Evolutionary conservation across 2,888 invertebrate genomes (phyloP).

Genomic region (Oasisia sp.): DNA sequence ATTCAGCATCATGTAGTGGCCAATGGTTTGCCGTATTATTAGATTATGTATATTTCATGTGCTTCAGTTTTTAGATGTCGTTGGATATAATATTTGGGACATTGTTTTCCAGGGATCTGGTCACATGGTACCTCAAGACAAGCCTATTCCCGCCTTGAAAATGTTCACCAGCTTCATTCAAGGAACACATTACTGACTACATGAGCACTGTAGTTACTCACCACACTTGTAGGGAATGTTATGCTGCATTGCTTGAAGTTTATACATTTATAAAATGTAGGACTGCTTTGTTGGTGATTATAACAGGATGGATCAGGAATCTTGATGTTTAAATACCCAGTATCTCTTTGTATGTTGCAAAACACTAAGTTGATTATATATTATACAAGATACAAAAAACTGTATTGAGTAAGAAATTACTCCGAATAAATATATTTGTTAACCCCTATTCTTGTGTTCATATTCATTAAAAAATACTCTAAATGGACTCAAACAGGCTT

Average conservation of each 20-base stretch:
- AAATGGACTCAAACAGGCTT: too few species aligned
- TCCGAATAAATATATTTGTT: background rate
- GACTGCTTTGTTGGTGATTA: background rate
- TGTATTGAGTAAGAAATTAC: background rate
- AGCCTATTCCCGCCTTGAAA: slow-evolving; percentile 58
- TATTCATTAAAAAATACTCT: background rate
- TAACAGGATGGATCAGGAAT: background rate
- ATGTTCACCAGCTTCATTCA: slow-evolving; percentile 60
- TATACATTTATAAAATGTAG: background rate
- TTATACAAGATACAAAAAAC: background rate
- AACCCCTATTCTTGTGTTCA: background rate
- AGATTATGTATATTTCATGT: background rate
- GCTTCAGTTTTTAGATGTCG: background rate
- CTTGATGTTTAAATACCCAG: background rate
- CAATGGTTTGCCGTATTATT: too few species aligned
- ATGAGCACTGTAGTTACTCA: background rate
- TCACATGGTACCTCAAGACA: slow-evolving; percentile 66
- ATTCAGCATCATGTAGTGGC: background rate
- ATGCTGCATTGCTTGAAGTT: background rate
- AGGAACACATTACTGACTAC: background rate
- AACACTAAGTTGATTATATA: background rate
- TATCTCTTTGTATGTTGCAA: background rate
- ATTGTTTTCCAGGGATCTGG: slow-evolving; percentile 60
- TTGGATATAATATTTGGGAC: background rate
- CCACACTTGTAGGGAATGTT: background rate